Conservation (phyloP, 2,888 invertebrate species). For the Eristalis pertinax region DNA sequence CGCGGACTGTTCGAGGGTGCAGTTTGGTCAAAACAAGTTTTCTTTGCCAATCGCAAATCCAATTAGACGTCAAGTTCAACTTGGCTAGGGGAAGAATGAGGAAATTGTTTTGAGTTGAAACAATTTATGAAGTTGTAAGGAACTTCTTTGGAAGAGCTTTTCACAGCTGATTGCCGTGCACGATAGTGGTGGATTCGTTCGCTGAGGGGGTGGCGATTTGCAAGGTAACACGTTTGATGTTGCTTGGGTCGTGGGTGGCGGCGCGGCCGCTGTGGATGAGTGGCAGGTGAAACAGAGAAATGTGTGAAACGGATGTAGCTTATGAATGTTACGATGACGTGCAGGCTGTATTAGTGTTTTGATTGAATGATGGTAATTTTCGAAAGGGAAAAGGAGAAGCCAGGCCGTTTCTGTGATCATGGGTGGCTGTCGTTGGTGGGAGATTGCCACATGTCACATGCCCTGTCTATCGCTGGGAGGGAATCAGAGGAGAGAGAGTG, state of each 20-base stretch:
- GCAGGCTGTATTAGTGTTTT: neutral
- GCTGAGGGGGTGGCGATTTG: constrained; percentile 18
- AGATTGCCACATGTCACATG: too few species aligned
- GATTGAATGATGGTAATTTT: neutral
- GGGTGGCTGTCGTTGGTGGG: too few species aligned
- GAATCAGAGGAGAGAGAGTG: too few species aligned
- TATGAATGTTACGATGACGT: neutral
- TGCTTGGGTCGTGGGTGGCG: neutral
- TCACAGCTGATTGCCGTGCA: constrained; percentile 55
- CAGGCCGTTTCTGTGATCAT: neutral
- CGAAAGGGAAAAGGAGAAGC: neutral
- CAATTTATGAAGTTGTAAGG: constrained; percentile 40
- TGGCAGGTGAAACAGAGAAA: constrained; percentile 4
- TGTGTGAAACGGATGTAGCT: neutral
- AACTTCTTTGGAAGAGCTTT: constrained; percentile 40
- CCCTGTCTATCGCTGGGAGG: too few species aligned
- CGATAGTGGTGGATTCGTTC: constrained; percentile 23
- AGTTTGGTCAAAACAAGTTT: constrained; percentile 32
- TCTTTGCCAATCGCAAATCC: constrained; percentile 49
- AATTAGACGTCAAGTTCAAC: constrained; percentile 67
- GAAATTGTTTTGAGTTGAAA: constrained; percentile 41
- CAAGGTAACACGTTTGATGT: neutral
- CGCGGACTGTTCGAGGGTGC: constrained; percentile 43
- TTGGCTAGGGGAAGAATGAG: constrained; percentile 49
- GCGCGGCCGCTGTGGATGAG: neutral